A percentile compares a stretch with the other conserved stretches of the same genome.
These are phyloP conservation scores for Stenurella melanura DNA, from an alignment of 2,888 invertebrate species.

Conservation along the genomic window DNA sequence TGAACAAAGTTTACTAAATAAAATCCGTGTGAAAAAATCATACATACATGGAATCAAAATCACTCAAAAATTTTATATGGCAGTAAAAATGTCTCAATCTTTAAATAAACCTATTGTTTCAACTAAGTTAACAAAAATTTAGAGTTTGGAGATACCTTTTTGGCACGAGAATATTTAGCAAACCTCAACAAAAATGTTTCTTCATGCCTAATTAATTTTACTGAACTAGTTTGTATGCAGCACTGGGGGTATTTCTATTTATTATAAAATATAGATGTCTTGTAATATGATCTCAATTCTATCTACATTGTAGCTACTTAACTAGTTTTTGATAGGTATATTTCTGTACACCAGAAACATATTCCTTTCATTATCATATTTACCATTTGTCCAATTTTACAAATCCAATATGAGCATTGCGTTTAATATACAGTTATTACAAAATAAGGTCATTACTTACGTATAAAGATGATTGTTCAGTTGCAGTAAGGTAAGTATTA, in stretches of 20 bases:
- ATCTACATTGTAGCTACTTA: not conserved
- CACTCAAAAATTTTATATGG: conserved; percentile 5
- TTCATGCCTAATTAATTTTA: not conserved
- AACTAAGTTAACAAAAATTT: not conserved
- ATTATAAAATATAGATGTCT: conserved; percentile 4
- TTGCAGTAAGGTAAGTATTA: conserved; percentile 41
- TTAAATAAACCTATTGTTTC: not conserved
- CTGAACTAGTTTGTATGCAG: not conserved
- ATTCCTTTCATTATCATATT: not conserved
- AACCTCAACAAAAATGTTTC: not conserved
- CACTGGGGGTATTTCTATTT: not conserved
- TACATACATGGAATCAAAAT: not conserved
- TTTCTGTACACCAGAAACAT: not conserved
- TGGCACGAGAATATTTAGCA: conserved; percentile 24
- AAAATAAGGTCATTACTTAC: conserved; percentile 42
- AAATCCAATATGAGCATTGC: not conserved
- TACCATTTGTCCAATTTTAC: not conserved
- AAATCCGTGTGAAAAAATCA: not conserved
- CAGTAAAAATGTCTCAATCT: conserved; percentile 20
- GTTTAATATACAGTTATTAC: conserved; percentile 2
- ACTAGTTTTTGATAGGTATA: not conserved
- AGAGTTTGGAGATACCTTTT: conserved; percentile 6
- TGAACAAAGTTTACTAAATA: not conserved
- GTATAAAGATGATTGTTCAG: conserved; percentile 54
- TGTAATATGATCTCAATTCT: not conserved